Base-by-base conservation (phyloP, 2,797 vertebrate species). In the Hemibagrus guttatus region DNA sequence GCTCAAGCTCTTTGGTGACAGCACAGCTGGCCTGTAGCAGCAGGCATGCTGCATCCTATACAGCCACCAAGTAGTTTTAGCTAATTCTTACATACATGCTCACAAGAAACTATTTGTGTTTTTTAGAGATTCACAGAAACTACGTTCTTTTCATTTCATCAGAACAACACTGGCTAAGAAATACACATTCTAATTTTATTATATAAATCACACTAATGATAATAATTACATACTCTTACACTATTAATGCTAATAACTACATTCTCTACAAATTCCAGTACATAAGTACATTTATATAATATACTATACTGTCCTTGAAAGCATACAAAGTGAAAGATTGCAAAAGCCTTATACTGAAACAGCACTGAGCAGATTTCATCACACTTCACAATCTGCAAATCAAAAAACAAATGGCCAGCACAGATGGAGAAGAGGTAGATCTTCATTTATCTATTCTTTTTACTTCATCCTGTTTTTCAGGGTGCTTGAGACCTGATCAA, bases 391-490 rank as follows among this genome's bases (percentile, higher is more conserved):
- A 84, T 64, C 69, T 72, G 61, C 84, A 87, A 78, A 72, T 54
- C 86, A 46, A 61, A 49, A 39, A 21, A 17, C 6, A 85, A 90
- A 85, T 84, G 86, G 39, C 86, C 64, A 63, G 88, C 87, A 91
- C 93, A 95, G 92, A 93, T 94, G 92, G 91, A 92, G 78, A 87
- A 35, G 68, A 88, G 87, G 75, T 91, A 91, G 78, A 91, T 87
- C 72, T 86, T 35, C 39, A 31, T 80, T 87, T 74, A 89, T 81
- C 42, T 39, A 71, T 81, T 7, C 49, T 56, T 68, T 78, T 72
- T 83, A 87, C 79, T 85, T 86, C 75, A 83, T 84, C 84, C 88
- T 86, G 89, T 84, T 72, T 81, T 93, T 93, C 90, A 89, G 91
- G 90, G 90, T 92, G 91, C 91, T 92, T 88, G 68, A 79, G 86